A percentile compares a stretch with the other conserved stretches of the same genome.
These are phyloP conservation scores for Drosophila persimilis DNA, from an alignment of 1,140 invertebrate genomes.

Conservation along the genomic window DNA sequence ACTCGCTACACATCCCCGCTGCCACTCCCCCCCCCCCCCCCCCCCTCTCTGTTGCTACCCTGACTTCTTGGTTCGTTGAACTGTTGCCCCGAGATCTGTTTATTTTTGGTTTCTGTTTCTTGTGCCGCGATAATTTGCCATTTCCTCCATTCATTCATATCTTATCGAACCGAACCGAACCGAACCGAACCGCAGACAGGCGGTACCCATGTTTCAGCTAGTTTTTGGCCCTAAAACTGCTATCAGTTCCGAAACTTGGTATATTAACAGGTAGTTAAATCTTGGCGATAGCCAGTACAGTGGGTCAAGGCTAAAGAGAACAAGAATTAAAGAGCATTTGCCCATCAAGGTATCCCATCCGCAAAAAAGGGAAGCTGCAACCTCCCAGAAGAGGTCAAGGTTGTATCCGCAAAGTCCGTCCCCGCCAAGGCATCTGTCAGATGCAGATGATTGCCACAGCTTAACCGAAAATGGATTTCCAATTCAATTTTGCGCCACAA, in stretches of 20 bases:
- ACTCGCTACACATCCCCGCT: background rate
- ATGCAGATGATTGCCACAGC: no score
- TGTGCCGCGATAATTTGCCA: slow-evolving; percentile 18
- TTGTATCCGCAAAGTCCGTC: no score
- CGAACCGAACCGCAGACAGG: no score
- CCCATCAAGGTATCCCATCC: no score
- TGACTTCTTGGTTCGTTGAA: slow-evolving; percentile 44
- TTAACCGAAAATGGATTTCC: no score
- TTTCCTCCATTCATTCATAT: slow-evolving; percentile 34
- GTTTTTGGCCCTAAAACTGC: slow-evolving; percentile 6
- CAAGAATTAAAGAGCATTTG: no score
- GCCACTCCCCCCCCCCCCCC: no score
- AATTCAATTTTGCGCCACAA: no score
- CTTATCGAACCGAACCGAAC: slow-evolving; percentile 12
- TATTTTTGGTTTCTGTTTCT: slow-evolving; percentile 11
- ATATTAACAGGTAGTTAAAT: slow-evolving; percentile 7
- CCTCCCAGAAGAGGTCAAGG: no score
- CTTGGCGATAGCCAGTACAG: slow-evolving; percentile 8
- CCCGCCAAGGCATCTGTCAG: no score
- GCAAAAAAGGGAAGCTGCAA: no score
- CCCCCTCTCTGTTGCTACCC: background rate
- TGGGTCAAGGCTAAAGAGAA: background rate
- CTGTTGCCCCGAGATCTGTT: slow-evolving; percentile 6
- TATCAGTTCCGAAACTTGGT: slow-evolving; percentile 12
- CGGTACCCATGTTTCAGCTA: slow-evolving; percentile 9